Conservation (phyloP, 2,888 invertebrate genomes). For the Furcula furcula region DNA sequence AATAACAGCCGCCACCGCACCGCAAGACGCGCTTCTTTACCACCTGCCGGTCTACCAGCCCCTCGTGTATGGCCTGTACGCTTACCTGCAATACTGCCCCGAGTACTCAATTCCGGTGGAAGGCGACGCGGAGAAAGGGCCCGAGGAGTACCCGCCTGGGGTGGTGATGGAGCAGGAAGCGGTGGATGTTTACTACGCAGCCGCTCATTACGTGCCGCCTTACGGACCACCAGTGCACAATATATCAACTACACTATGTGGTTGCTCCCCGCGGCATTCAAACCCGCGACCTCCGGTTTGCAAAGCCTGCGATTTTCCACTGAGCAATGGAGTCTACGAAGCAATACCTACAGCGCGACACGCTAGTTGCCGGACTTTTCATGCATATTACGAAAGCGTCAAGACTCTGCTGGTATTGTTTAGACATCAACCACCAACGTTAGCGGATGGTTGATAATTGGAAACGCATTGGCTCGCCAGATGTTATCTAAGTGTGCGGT, state of each 20-base stretch:
- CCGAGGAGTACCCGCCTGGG: constrained; percentile 71
- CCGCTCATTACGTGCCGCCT: constrained; percentile 62
- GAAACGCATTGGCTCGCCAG: constrained; percentile 47
- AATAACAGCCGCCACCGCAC: constrained; percentile 56
- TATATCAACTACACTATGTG: no score
- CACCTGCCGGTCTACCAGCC: constrained; percentile 78
- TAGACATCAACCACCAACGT: constrained; percentile 45
- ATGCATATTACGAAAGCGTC: constrained; percentile 17
- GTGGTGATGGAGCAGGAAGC: constrained; percentile 76
- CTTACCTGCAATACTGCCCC: constrained; percentile 72
- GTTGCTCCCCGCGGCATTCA: no score
- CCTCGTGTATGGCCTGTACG: constrained; percentile 68
- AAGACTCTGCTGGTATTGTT: constrained; percentile 51
- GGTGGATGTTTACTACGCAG: constrained; percentile 71
- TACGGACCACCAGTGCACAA: constrained; percentile 66
- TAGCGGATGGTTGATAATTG: constrained; percentile 65
- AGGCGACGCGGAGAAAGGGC: constrained; percentile 68
- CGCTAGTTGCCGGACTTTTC: no score
- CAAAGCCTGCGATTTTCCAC: no score
- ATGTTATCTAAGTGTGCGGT: constrained; percentile 23
- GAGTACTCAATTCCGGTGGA: constrained; percentile 74
- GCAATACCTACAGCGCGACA: no score
- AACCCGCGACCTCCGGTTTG: no score
- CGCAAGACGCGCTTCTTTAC: constrained; percentile 78
- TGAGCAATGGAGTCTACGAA: no score